Conservation (phyloP, 92 coral and sea anemone genomes). For the Epizoanthus scotinus region DNA sequence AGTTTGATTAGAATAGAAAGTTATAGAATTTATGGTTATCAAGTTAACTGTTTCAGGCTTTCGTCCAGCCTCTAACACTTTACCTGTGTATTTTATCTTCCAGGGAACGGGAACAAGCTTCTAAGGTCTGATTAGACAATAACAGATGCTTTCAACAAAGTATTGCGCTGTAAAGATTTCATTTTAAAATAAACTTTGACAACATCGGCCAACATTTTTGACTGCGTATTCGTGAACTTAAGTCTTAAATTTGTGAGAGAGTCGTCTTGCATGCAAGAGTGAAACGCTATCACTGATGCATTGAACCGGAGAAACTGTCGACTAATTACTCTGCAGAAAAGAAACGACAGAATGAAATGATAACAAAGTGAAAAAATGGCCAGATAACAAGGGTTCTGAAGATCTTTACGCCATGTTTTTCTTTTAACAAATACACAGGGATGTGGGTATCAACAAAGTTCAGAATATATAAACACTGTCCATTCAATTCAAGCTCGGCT, state of each 20-base stretch:
- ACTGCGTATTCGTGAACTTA: neutral
- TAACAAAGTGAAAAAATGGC: slow-evolving; percentile 16
- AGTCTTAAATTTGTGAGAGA: neutral
- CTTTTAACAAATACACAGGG: neutral
- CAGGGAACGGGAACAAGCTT: neutral
- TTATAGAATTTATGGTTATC: too few relatives aligned
- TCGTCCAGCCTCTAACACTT: neutral
- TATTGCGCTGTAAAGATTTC: neutral
- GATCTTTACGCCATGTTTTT: neutral
- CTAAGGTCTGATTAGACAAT: neutral
- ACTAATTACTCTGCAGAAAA: slow-evolving; percentile 20
- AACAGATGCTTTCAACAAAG: neutral
- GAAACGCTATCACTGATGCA: neutral
- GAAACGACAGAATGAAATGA: slow-evolving; percentile 15
- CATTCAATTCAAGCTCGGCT: too few relatives aligned
- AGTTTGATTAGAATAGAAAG: neutral
- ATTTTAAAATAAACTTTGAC: neutral
- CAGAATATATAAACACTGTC: neutral
- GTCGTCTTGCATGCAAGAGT: neutral
- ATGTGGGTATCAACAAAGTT: neutral
- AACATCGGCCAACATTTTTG: neutral
- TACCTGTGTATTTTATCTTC: slow-evolving; percentile 3
- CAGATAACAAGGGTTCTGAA: neutral
- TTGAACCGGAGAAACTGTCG: neutral
- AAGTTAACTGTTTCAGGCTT: neutral